Percentiles rank a stretch among this genome's conserved stretches.
Conservation (phyloP, 2,888 invertebrate genomes). For the Platycheirus rosarum region DNA sequence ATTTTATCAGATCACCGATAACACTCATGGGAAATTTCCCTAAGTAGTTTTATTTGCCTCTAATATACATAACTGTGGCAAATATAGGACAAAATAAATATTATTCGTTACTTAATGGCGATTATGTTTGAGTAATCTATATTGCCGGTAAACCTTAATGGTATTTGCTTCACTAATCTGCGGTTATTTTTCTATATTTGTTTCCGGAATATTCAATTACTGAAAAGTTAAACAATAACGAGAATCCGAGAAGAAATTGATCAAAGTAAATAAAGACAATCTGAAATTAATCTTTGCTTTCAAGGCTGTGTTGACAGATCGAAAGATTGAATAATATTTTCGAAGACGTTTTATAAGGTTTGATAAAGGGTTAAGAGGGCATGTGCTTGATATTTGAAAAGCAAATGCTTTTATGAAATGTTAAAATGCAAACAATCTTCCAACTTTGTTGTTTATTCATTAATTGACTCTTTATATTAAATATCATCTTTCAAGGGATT, state of each 20-base stretch:
- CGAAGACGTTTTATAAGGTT: too few species aligned
- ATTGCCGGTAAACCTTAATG: neutral
- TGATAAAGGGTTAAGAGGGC: too few species aligned
- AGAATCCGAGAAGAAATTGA: neutral
- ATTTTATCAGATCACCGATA: neutral
- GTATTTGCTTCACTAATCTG: neutral
- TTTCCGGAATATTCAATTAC: slow-evolving; percentile 25
- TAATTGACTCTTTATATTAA: too few species aligned
- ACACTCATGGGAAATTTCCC: slow-evolving; percentile 5
- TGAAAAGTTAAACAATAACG: neutral
- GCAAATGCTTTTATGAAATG: too few species aligned
- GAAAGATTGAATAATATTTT: neutral
- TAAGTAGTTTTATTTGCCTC: too few species aligned
- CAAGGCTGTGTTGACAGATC: neutral
- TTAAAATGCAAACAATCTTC: too few species aligned
- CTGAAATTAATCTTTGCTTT: neutral
- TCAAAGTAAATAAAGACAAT: neutral
- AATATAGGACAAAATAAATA: neutral
- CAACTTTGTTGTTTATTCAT: too few species aligned
- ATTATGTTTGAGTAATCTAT: slow-evolving; percentile 8
- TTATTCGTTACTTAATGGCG: slow-evolving; percentile 2
- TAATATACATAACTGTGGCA: too few species aligned
- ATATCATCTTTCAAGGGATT: too few species aligned
- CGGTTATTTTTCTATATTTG: slow-evolving; percentile 22
- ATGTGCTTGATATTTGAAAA: too few species aligned